These are phyloP conservation scores for Dendrophyllia cribrosa DNA, from an alignment of 64 coral and sea anemone genomes.

Conservation along the genomic window DNA sequence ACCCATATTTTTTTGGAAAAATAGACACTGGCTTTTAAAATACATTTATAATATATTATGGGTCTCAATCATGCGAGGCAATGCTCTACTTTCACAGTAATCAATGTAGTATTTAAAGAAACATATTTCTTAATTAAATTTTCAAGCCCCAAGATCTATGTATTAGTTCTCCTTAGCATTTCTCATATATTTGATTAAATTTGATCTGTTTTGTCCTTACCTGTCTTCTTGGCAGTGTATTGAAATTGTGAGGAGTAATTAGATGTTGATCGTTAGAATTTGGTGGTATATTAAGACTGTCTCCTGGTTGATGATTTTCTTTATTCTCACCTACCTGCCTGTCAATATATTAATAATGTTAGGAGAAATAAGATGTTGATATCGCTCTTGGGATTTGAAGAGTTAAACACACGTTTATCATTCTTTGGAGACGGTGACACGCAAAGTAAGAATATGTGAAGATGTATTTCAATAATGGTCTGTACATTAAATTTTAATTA, in stretches of 20 bases:
- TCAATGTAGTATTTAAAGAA: neutral
- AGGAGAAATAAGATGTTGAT: neutral
- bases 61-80: neutral
- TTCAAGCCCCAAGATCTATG: neutral
- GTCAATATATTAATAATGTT: neutral
- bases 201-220: no score
- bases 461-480: neutral
- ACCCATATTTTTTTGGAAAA: constrained; percentile 14
- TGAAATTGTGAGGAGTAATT: no score
- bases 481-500: neutral
- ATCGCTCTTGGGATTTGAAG: neutral
- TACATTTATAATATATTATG: neutral
- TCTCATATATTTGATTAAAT: neutral
- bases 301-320: no score
- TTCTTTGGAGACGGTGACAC: neutral
- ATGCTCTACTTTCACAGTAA: neutral
- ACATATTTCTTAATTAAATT: neutral
- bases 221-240: no score
- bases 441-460: neutral
- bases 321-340: neutral
- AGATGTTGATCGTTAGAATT: no score
- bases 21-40: neutral
- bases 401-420: neutral
- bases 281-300: no score
- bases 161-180: neutral